phyloP scores from a whole-genome alignment of 1,140 invertebrate genomes.

The Drosophila simulans region DNA sequence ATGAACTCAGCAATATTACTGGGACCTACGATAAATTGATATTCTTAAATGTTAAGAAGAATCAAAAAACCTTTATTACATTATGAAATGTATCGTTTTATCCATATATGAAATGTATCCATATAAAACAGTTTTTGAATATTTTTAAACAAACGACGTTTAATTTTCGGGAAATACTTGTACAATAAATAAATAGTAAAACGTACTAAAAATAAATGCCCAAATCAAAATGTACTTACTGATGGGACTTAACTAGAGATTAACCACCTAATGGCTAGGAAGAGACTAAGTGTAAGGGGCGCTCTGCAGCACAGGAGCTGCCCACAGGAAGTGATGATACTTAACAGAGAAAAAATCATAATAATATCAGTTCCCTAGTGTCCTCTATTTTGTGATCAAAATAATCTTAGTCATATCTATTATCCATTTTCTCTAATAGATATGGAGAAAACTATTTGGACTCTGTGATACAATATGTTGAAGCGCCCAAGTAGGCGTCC shows the following conservation, averaged over 20 bases:
- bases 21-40: too few relatives aligned
- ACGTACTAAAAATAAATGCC: slow-evolving; percentile 55
- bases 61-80: too few relatives aligned
- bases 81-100: too few relatives aligned
- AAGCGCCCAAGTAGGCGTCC: not conserved
- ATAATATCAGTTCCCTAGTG: slow-evolving; percentile 18
- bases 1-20: too few relatives aligned
- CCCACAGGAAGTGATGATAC: slow-evolving; percentile 36
- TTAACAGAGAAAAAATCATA: slow-evolving; percentile 22
- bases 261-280: slow-evolving; percentile 53
- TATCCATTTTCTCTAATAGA: not conserved
- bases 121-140: too few relatives aligned
- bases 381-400: slow-evolving; percentile 2
- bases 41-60: too few relatives aligned
- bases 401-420: slow-evolving; percentile 9
- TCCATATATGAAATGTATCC: too few relatives aligned
- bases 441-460: slow-evolving; percentile 13
- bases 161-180: slow-evolving; percentile 49
- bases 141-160: slow-evolving; percentile 24
- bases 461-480: not conserved
- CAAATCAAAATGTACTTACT: slow-evolving; percentile 42
- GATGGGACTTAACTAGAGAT: slow-evolving; percentile 55
- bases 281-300: slow-evolving; percentile 48
- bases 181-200: slow-evolving; percentile 74
- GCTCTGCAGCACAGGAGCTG: slow-evolving; percentile 22